Evolutionary conservation across 2,888 invertebrate genomes (phyloP).

Genomic region (Cryptus viduatorius): DNA sequence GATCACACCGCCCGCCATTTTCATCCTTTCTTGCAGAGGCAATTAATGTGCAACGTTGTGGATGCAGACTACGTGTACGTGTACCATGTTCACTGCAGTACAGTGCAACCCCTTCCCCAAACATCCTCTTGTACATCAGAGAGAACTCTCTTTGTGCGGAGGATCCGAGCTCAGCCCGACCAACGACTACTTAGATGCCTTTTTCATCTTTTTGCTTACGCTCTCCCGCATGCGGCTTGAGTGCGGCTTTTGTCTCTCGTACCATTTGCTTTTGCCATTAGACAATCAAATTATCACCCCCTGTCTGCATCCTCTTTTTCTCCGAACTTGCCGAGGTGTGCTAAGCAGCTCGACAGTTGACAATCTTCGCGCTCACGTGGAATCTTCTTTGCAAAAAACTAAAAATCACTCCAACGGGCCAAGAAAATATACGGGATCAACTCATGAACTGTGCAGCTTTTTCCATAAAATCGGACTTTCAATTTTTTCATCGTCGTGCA

Average conservation of each 20-base stretch:
- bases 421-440: not conserved
- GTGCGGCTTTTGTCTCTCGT: constrained; percentile 7
- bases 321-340: not conserved
- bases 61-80: constrained; percentile 8
- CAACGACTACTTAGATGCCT: constrained; percentile 47
- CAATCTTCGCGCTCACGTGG: constrained; percentile 1
- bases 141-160: constrained; percentile 8
- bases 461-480: too few relatives aligned
- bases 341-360: not conserved
- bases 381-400: not conserved
- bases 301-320: not conserved
- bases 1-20: constrained; percentile 55
- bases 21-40: constrained; percentile 49
- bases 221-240: not conserved
- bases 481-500: too few relatives aligned
- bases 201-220: constrained; percentile 58
- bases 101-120: constrained; percentile 25
- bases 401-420: not conserved
- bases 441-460: not conserved
- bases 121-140: constrained; percentile 5
- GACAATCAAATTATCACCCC: constrained; percentile 76
- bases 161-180: not conserved
- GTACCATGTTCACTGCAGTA: not conserved
- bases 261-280: constrained; percentile 74
- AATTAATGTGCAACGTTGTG: constrained; percentile 62